These are phyloP conservation scores for Entomobrya proxima DNA, from an alignment of 2,888 invertebrate genomes.

Conservation along the genomic window DNA sequence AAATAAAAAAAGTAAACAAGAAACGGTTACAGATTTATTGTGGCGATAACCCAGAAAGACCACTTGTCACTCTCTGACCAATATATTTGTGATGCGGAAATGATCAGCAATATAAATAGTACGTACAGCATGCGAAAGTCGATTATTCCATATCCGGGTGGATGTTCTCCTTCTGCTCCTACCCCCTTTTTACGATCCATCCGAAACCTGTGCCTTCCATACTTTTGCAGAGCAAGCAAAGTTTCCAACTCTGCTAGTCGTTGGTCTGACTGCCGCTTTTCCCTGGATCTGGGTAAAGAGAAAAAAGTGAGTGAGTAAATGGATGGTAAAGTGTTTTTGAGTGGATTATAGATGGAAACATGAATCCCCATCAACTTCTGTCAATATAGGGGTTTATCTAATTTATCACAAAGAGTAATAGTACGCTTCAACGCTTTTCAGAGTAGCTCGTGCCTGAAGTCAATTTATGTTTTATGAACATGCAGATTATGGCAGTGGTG, in stretches of 20 bases:
- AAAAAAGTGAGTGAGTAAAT: slow-evolving; percentile 4
- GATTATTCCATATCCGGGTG: slow-evolving; percentile 79
- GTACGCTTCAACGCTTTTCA: too few relatives aligned
- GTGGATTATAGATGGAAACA: background rate
- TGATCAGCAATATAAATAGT: slow-evolving; percentile 52
- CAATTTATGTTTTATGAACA: too few relatives aligned
- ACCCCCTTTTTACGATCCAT: slow-evolving; percentile 75
- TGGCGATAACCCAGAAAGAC: slow-evolving; percentile 22
- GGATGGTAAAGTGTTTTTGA: background rate
- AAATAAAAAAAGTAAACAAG: slow-evolving; percentile 51
- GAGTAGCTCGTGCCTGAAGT: too few relatives aligned
- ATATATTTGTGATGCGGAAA: slow-evolving; percentile 50
- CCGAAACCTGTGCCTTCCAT: slow-evolving; percentile 78
- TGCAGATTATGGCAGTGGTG: background rate
- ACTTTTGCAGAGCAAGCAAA: slow-evolving; percentile 79
- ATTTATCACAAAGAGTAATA: background rate
- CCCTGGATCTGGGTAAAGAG: slow-evolving; percentile 76
- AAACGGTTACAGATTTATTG: slow-evolving; percentile 43
- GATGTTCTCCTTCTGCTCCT: slow-evolving; percentile 77
- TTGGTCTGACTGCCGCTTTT: slow-evolving; percentile 81
- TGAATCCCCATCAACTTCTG: background rate
- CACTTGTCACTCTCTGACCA: background rate
- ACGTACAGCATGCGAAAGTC: slow-evolving; percentile 81
- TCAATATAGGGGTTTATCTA: slow-evolving; percentile 15
- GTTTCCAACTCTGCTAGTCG: slow-evolving; percentile 82